Percentiles rank a stretch among this genome's conserved stretches.
Conservation (phyloP, 2,888 invertebrate genomes). For the Bellardia pandia region DNA sequence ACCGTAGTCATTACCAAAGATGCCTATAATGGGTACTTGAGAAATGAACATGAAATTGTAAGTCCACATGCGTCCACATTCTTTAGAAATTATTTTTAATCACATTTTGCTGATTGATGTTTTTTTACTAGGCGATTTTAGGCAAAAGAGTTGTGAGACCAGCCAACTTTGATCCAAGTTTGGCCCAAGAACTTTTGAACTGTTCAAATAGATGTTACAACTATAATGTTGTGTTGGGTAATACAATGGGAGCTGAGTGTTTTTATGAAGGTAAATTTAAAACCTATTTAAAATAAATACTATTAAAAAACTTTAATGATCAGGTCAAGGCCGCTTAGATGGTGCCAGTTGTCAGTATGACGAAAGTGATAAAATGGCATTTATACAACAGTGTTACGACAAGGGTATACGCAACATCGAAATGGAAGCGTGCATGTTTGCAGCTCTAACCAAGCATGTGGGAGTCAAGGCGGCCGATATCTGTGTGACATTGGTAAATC, state of each 20-base stretch:
- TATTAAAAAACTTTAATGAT: not conserved
- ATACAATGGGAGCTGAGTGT: conserved; percentile 91
- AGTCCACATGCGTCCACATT: conserved; percentile 77
- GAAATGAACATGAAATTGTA: conserved; percentile 92
- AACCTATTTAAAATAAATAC: not conserved
- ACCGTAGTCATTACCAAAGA: conserved; percentile 96
- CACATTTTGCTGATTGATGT: not conserved
- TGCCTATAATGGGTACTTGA: conserved; percentile 93
- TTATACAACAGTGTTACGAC: conserved; percentile 85
- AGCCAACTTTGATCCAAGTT: conserved; percentile 90
- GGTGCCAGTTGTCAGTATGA: conserved; percentile 90
- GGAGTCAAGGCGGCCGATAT: conserved; percentile 88
- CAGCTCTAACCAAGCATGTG: conserved; percentile 88
- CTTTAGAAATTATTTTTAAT: no score
- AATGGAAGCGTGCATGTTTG: conserved; percentile 91
- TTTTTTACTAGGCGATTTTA: conserved; percentile 88
- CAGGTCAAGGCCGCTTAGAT: conserved; percentile 90
- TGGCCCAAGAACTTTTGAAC: conserved; percentile 84
- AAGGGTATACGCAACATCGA: conserved; percentile 90
- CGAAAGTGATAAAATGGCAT: conserved; percentile 87
- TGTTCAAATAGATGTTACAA: conserved; percentile 80
- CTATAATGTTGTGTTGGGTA: conserved; percentile 85
- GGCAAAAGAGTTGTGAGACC: conserved; percentile 92
- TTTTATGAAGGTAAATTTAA: conserved; percentile 89
- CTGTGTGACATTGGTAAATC: conserved; percentile 89